These are phyloP conservation scores for Conger conger DNA, from an alignment of 2,113 vertebrate genomes.

Conservation along the genomic window DNA sequence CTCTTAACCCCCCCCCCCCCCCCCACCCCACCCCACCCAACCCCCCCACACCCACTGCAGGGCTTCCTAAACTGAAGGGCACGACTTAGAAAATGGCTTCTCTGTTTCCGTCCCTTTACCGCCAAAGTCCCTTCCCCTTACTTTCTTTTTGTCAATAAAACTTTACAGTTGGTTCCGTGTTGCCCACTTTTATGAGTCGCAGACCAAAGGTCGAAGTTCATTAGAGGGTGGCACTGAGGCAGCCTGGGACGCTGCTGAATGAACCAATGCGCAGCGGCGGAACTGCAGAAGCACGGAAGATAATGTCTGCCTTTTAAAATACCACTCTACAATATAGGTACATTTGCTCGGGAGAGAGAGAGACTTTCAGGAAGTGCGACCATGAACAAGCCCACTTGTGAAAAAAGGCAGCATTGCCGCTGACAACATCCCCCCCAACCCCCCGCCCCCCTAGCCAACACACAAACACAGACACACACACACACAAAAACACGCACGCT, in stretches of 20 bases:
- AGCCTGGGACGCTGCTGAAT: background rate
- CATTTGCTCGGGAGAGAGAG: background rate
- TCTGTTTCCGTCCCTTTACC: background rate
- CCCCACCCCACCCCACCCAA: background rate
- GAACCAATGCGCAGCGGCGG: background rate
- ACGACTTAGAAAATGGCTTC: background rate
- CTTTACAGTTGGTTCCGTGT: slow-evolving; percentile 47
- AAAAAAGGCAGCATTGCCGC: background rate
- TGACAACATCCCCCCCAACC: background rate
- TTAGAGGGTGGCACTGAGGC: slow-evolving; percentile 10
- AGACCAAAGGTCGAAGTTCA: slow-evolving; percentile 41
- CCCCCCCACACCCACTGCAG: background rate
- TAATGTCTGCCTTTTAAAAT: background rate
- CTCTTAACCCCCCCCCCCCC: background rate
- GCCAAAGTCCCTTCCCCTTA: background rate
- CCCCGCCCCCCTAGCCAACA: too few relatives aligned
- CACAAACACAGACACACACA: too few relatives aligned
- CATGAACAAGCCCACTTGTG: slow-evolving; percentile 3
- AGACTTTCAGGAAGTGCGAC: slow-evolving; percentile 17
- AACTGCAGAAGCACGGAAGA: background rate
- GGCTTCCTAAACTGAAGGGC: background rate
- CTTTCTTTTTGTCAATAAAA: slow-evolving; percentile 47
- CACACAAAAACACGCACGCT: too few relatives aligned
- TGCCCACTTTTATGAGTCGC: slow-evolving; percentile 36
- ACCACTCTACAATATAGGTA: background rate